phyloP scores from a whole-genome alignment of 2,888 invertebrate species.

The Tipula vernalis region DNA sequence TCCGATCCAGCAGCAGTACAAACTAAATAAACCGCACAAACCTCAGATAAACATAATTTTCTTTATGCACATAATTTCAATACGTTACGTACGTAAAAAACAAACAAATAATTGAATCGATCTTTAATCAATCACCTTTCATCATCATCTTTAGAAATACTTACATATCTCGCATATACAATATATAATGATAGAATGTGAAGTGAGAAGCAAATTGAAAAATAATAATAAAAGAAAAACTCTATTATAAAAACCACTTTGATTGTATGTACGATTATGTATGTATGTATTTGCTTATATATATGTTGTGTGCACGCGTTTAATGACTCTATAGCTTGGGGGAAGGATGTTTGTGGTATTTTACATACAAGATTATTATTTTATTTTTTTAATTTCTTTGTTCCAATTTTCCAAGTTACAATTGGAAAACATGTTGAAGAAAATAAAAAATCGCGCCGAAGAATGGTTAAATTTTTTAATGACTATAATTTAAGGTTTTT shows the following conservation, averaged over 20 bases:
- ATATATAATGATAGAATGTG: not conserved
- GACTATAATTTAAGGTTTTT: not conserved
- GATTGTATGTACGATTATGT: not conserved
- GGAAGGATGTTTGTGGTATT: conserved; percentile 4
- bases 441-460: not conserved
- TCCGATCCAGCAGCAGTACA: not conserved
- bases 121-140: not conserved
- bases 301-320: not conserved
- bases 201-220: not conserved
- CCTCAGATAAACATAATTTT: not conserved
- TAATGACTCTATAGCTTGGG: not conserved
- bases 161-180: not conserved
- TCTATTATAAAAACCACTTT: not conserved
- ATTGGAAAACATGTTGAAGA: not conserved
- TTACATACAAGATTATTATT: not conserved
- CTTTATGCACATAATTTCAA: not conserved
- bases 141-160: not conserved
- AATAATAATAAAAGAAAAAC: not conserved
- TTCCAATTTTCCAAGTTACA: not conserved
- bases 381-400: not conserved
- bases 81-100: not conserved
- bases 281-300: too few relatives aligned
- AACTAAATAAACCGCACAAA: not conserved
- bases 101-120: not conserved
- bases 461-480: not conserved